Evolutionary conservation across 1,140 invertebrate genomes (phyloP), one percentile per base, ranked within the genome.

Genomic region (Diorhabda sublineata): DNA sequence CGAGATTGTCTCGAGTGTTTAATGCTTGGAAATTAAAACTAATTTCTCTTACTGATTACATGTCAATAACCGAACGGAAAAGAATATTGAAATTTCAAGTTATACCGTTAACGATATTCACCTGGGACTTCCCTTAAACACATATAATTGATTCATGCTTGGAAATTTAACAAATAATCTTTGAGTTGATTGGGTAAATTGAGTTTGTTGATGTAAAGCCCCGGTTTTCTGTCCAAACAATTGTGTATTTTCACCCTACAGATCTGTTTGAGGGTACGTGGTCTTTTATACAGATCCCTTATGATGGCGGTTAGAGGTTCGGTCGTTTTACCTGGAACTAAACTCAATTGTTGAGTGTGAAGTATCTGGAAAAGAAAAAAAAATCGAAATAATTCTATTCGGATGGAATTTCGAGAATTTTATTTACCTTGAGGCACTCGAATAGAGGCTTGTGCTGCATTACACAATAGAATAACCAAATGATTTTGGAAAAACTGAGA

Each of bases 151-250:
- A 69, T 75, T 84, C 83, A 86, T 74, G 85, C 84, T 72, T 90
- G 87, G 79, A 90, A 90, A 79, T 87, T 88, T 67, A 90, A 78
- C 58, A 91, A 78, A 78, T 91, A 91, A 70, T 91, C 89, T 79
- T 89, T 90, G 3, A 91, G 81, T 45, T 85, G 81, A 61, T 82
- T 82, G 2, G 90, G 90, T 61, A 91, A 80, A 76, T 87, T 89
- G 63, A 91, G 80, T 76, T 89, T 89, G 78, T 84, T 88, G 42
- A 89, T 83, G 74, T 85, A 84, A 67, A 87, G 82, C 4, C 88
- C 89, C 9, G 89, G 83, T 72, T 84, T 84, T n/a, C 86, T 79
- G 58, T 83, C 82, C 56, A 91, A 74, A 52, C 86, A 83, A 68
- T 85, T 85, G 71, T 90, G 90, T 62, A 91, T 90, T 71, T 85